Conservation (phyloP, 2,113 vertebrate genomes). For the Corythaeola cristata region DNA sequence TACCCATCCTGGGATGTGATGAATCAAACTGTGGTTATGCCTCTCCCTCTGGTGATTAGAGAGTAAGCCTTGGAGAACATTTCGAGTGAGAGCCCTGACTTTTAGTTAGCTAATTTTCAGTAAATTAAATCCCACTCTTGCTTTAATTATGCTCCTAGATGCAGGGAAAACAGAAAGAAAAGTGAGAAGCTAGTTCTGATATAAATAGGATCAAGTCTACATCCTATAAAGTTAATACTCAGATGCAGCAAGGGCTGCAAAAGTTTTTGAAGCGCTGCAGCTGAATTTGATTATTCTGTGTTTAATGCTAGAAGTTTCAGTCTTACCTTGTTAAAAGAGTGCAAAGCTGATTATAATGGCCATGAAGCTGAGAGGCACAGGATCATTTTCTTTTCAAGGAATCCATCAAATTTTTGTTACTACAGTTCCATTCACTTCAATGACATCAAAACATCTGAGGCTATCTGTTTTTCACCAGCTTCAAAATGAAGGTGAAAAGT, state of each 20-base stretch:
- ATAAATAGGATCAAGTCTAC: background rate
- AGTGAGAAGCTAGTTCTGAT: background rate
- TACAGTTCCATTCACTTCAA: background rate
- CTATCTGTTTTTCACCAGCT: background rate
- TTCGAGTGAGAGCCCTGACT: background rate
- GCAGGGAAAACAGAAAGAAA: background rate
- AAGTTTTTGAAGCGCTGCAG: background rate
- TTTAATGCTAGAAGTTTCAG: background rate
- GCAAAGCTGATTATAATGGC: background rate
- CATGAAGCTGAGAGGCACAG: background rate
- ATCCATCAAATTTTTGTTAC: background rate
- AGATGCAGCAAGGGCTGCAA: background rate
- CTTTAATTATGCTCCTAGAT: background rate
- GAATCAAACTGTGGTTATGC: background rate
- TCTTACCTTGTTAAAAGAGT: background rate
- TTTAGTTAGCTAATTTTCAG: conserved; percentile 15
- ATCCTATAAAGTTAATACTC: background rate
- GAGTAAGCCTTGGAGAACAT: background rate
- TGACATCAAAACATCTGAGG: background rate
- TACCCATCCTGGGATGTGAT: background rate
- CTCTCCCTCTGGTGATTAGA: background rate
- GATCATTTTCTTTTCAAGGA: background rate
- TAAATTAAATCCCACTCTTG: background rate
- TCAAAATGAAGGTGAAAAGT: background rate
- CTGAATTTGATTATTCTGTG: background rate